phyloP scores from a whole-genome alignment of 1,140 invertebrate genomes.

The Lutraria rhynchaena region DNA sequence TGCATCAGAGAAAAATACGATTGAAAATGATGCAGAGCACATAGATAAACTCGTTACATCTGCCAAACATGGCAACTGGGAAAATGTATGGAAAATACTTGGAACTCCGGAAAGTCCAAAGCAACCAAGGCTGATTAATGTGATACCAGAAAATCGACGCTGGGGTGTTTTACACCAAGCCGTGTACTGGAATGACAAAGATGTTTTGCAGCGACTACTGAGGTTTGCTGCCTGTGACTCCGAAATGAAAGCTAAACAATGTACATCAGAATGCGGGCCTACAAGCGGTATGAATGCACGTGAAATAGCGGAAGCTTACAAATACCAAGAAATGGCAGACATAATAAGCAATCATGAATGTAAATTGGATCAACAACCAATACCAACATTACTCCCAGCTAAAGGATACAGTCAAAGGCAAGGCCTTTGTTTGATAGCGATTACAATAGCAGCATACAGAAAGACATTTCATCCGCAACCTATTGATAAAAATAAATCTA shows the following conservation, averaged over 20 bases:
- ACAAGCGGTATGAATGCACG: slow-evolving; percentile 20
- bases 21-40: slow-evolving; percentile 12
- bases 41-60: slow-evolving; percentile 1
- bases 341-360: not conserved
- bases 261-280: slow-evolving; percentile 19
- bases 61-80: slow-evolving; percentile 12
- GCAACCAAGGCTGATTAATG: slow-evolving; percentile 26
- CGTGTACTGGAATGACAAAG: slow-evolving; percentile 11
- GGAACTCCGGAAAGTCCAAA: slow-evolving; percentile 9
- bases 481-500: not conserved
- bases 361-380: not conserved
- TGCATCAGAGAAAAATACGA: too few species aligned
- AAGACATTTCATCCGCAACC: slow-evolving; percentile 22
- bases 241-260: slow-evolving; percentile 15
- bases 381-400: slow-evolving; percentile 14
- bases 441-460: slow-evolving; percentile 49
- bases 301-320: slow-evolving; percentile 32
- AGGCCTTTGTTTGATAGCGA: slow-evolving; percentile 1
- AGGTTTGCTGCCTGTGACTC: slow-evolving; percentile 27
- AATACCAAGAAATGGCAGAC: not conserved
- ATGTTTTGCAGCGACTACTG: slow-evolving; percentile 10
- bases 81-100: slow-evolving; percentile 32
- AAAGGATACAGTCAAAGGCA: not conserved
- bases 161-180: slow-evolving; percentile 49
- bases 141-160: slow-evolving; percentile 28